Conservation (phyloP, 2,113 vertebrate genomes). For the Mesembrinibis cayennensis region DNA sequence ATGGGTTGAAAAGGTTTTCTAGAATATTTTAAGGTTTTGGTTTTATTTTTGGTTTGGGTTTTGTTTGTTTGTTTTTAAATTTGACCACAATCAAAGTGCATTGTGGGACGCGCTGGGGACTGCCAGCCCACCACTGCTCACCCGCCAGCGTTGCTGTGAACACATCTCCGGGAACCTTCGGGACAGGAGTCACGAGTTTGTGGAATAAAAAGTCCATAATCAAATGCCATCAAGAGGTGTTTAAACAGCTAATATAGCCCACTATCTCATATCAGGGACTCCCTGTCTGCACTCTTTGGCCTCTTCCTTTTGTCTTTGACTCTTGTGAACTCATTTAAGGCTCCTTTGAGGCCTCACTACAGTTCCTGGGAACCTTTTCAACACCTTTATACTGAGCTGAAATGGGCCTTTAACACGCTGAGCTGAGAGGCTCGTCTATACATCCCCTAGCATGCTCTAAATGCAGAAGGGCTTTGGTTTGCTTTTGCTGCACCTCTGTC, state of each 20-base stretch:
- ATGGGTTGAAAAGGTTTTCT: neutral
- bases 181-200: neutral
- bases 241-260: rapidly evolving
- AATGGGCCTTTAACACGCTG: neutral
- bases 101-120: rapidly evolving
- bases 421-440: neutral
- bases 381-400: neutral
- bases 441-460: neutral
- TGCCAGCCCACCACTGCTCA: neutral
- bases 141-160: neutral
- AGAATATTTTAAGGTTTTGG: neutral
- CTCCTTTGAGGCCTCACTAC: neutral
- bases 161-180: neutral
- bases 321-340: neutral
- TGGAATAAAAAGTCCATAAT: rapidly evolving
- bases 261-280: neutral
- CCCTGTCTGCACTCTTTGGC: neutral
- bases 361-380: neutral
- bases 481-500: neutral
- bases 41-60: neutral
- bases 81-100: neutral
- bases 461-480: neutral
- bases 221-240: neutral
- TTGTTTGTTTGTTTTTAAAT: neutral
- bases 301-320: neutral